Percentiles rank a stretch among this genome's conserved stretches.
These are phyloP conservation scores for Rhynchonycteris naso DNA, from an alignment of 2,797 vertebrate species.

Conservation along the genomic window DNA sequence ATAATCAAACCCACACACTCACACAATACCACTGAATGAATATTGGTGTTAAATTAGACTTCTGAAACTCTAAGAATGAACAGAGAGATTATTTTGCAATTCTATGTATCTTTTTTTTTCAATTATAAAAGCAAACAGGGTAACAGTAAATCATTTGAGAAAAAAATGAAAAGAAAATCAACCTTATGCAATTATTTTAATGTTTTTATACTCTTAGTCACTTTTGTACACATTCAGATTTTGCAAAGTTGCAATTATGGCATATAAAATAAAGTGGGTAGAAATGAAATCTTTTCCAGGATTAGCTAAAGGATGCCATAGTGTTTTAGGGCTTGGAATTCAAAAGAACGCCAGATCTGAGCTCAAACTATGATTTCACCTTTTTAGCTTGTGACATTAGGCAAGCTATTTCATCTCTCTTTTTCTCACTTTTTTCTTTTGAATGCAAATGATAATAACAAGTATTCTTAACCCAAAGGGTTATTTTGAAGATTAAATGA, in stretches of 20 bases:
- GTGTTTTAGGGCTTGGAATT: slow-evolving; percentile 2
- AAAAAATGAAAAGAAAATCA: neutral
- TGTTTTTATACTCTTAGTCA: slow-evolving; percentile 16
- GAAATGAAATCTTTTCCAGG: neutral
- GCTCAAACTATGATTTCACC: neutral
- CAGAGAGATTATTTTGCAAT: neutral
- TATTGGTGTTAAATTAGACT: neutral
- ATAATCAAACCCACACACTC: neutral
- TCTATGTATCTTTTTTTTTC: neutral
- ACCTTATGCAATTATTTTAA: neutral
- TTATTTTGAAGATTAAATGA: slow-evolving; percentile 33
- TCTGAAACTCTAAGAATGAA: neutral
- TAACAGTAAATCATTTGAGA: neutral
- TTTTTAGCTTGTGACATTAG: neutral
- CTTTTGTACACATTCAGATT: neutral
- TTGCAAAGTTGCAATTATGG: neutral
- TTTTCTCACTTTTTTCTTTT: neutral
- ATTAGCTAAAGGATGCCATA: neutral
- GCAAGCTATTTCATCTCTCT: neutral
- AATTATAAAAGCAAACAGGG: slow-evolving; percentile 7
- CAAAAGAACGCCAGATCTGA: neutral
- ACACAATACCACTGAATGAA: neutral
- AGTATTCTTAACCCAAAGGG: neutral
- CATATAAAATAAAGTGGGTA: neutral
- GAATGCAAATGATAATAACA: neutral